Base-by-base conservation (phyloP, 2,797 vertebrate genomes). In the Adrianichthys oophorus region DNA sequence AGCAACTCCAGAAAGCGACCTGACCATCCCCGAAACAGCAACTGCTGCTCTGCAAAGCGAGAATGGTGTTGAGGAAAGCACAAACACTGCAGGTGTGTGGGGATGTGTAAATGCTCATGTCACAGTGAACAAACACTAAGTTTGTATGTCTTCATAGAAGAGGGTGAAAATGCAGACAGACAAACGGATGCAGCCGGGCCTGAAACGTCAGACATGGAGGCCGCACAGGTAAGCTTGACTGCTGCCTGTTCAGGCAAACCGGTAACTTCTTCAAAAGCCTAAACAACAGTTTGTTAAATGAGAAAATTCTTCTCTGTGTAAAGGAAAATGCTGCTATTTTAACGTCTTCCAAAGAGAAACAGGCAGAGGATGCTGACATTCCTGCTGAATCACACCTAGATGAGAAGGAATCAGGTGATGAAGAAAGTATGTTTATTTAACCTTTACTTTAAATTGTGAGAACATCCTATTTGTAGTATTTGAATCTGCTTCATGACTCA, bases 161-260 rank as follows among this genome's bases (percentile, higher is more conserved):
- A 57, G 16, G 21, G 69, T 29, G 76, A 61, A 51, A 24, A 18
- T 24, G 26, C 40, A 10, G 59, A 72, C 14, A 61, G 32, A 23
- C 60, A 71, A 44, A 50, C 43, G 19, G 66, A 65, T 0, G 17
- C 19, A 7, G 18, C 18, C 4, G 32, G 18, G 23, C 47, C 14
- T 4, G 53, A 76, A 21, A 44, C 10, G 0, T 41, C 60, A 4
- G 63, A 62, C 48, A 60, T 23, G 14, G 21, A 16, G 13, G 23
- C 54, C 40, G 47, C 60, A 48, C 61, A 74, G 85, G 91, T 92
- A 73, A 83, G 70, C 60, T 53, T 12, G 16, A 5, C 0, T 18
- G 12, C 56, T 19, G 14, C 46, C 13, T 1, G 26, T 15, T 18
- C 18, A 37, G 5, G 7, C 6, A 18, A 17, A 15, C 10, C n/a